These are phyloP conservation scores for Microcebus tavaratra DNA, from an alignment of 2,113 vertebrate genomes.

Conservation along the genomic window DNA sequence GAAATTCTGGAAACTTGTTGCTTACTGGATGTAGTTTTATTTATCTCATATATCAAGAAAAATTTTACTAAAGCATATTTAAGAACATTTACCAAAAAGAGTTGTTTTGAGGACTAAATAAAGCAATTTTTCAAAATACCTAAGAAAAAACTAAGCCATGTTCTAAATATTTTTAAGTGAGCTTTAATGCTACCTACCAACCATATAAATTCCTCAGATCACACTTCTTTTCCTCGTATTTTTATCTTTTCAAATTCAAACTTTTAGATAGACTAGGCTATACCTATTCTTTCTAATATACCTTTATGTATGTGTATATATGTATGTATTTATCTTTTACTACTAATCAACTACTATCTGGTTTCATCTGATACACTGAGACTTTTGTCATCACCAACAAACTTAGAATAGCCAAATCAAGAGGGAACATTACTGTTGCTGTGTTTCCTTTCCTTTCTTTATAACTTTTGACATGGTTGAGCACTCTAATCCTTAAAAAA, in stretches of 20 bases:
- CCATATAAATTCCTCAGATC: not conserved
- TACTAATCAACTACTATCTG: not conserved
- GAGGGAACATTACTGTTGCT: not conserved
- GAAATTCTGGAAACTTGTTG: not conserved
- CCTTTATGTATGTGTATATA: not conserved
- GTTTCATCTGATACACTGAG: not conserved
- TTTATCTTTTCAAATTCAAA: not conserved
- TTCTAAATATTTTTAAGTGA: not conserved
- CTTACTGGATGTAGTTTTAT: not conserved
- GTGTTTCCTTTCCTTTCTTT: not conserved
- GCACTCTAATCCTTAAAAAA: not conserved
- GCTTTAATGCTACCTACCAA: not conserved
- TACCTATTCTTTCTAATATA: not conserved
- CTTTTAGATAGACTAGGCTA: not conserved
- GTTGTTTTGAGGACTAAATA: conserved; percentile 40
- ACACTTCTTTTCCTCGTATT: not conserved
- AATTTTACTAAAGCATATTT: not conserved
- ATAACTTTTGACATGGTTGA: not conserved
- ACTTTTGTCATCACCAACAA: not conserved
- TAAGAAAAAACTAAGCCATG: not conserved
- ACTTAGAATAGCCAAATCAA: not conserved
- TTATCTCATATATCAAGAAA: not conserved
- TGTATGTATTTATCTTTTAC: not conserved
- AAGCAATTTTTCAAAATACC: not conserved
- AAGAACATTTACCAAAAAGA: not conserved